These are phyloP conservation scores for Sitta europaea DNA, from an alignment of 2,113 vertebrate genomes.

Conservation along the genomic window DNA sequence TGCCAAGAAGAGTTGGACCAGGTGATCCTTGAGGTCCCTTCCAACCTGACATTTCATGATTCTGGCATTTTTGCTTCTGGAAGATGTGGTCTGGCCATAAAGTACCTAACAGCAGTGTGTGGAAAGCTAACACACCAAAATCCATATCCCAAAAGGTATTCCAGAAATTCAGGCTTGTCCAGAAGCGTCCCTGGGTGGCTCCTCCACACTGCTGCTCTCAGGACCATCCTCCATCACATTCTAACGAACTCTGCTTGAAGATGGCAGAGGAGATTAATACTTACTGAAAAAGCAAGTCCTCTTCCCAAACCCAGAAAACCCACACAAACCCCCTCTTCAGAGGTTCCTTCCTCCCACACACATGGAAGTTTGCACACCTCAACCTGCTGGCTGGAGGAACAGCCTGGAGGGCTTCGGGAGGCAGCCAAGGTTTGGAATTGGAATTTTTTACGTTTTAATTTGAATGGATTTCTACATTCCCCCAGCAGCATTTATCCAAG, in stretches of 20 bases:
- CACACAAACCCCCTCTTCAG: not conserved
- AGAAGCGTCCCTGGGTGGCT: not conserved
- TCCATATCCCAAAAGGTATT: not conserved
- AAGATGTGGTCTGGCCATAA: not conserved
- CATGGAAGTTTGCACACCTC: not conserved
- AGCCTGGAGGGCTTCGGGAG: not conserved
- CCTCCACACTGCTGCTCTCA: not conserved
- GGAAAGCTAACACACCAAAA: not conserved
- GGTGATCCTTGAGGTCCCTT: not conserved
- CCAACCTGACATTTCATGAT: not conserved
- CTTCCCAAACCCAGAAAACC: not conserved
- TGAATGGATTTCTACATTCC: not conserved
- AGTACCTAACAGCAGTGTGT: fast-evolving
- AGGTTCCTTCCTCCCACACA: not conserved
- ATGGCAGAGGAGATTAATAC: not conserved
- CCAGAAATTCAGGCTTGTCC: not conserved
- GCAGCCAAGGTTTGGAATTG: not conserved
- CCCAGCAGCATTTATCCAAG: not conserved
- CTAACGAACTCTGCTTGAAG: not conserved
- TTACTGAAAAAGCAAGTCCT: not conserved
- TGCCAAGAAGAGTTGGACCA: not conserved
- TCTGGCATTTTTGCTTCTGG: not conserved
- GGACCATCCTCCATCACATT: not conserved
- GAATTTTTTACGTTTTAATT: not conserved
- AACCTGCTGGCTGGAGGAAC: not conserved